Evolutionary conservation across 1,140 invertebrate species (phyloP), one percentile per base, ranked within the genome.

Genomic region (Wiebesia pumilae): DNA sequence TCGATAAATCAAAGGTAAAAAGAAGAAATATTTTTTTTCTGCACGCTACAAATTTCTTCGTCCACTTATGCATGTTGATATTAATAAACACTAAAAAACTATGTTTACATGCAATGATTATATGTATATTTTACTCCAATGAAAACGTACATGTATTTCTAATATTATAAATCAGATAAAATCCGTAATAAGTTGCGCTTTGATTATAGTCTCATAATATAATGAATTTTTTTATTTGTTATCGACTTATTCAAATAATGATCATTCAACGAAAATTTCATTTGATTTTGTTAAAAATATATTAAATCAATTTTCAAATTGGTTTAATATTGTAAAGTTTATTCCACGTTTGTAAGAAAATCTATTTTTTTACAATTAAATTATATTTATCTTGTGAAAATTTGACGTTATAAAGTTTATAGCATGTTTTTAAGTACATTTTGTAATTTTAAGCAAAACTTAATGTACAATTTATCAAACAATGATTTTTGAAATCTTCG

Each of bases 231-330:
- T 81, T 77, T 65, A 82, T 86, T 82, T 10, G 6, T 86, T 69
- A 67, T 79, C 10, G 27, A 51, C 16, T 78, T n/a, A 83, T 30
- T 78, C 4, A 40, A 77, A 54, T 77, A 27, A 30, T 14, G 51
- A 73, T 35, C 71, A 81, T 81, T 82, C 67, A 86, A 77, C 71
- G 80, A 86, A 51, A 82, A 86, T 47, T 85, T 73, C 51, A 71
- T 33, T 24, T 33, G 51, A 27, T 81, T 58, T 80, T 71, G 24
- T 81, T 58, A 33, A 33, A 21, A n/a, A 16, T 30, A 43, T 80
- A 27, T 81, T 69, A 27, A 19, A 69, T 40, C n/a, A 6, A 71
- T 43, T 75, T 33, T 62, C 62, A 58, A 62, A 77, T 85, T 51
- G 24, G 73, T 58, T 85, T 85, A n/a, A 73, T 51, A 43, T 65